Evolutionary conservation across 2,888 invertebrate species (phyloP), one percentile per base, ranked within the genome.

Genomic region (Stenchaetothrips biformis): DNA sequence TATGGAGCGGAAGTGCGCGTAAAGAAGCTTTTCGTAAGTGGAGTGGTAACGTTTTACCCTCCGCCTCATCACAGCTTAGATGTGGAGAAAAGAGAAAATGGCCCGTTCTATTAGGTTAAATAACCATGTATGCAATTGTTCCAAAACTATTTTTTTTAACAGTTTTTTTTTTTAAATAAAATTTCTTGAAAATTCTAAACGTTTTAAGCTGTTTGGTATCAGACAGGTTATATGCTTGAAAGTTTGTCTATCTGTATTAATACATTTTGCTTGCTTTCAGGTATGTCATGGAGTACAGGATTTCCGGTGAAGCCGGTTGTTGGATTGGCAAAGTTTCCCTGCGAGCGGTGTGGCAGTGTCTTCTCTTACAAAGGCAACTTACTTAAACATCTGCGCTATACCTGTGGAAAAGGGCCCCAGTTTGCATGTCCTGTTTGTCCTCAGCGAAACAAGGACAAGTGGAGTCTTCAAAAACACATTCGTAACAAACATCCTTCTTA

Each of bases 381-480:
- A 8, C 27, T 59, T 7, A 62, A 79, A 25, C 79, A 79, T 16
- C n/a, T 62, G 4, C 62, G 59, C 62, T 62, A 59, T 67, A 67
- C 62, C 49, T 80, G 80, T 25, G 77, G 77, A 16, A 47, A 74
- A 49, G 37, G 48, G 77, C 80, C 80, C 4, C 67, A 82, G n/a
- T 83, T 83, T 78, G 77, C 79, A 11, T 82, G 82, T 80, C 78
- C 80, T 13, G 77, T 82, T 62, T 85, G 85, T 80, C 82, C 82
- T 7, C 82, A 81, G 77, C 83, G 82, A 81, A 84, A 84, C 67
- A 82, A 84, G 80, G 80, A 84, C 67, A 82, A 82, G 74, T 82
- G 81, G 59, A 83, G 83, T 79, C 77, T 83, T 77, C 80, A 82
- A 80, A 81, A 82, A 49, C 83, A 83, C 79, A 80, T 53, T 49